phyloP scores from a whole-genome alignment of 1,140 invertebrate genomes.

The Penaeus vannamei region DNA sequence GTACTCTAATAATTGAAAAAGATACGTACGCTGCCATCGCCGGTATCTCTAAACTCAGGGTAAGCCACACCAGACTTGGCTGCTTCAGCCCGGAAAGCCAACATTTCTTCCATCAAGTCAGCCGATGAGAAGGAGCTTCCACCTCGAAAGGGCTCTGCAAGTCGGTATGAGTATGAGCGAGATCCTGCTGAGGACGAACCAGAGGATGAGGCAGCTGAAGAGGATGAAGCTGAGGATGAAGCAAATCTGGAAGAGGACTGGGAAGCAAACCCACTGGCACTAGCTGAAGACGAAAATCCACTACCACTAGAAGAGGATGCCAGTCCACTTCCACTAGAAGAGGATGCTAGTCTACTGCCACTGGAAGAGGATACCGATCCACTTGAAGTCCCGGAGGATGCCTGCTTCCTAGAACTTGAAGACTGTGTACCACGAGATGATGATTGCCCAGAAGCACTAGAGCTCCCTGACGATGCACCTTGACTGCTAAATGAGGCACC shows the following conservation, averaged over 20 bases:
- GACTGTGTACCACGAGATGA: neutral
- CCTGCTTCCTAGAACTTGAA: neutral
- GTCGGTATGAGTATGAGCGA: neutral
- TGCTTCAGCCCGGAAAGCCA: too few relatives aligned
- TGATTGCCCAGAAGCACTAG: conserved; percentile 9
- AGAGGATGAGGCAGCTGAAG: neutral
- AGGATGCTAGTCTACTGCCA: neutral
- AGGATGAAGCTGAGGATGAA: neutral
- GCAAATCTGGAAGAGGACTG: neutral
- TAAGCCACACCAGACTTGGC: too few relatives aligned
- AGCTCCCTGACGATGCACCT: neutral
- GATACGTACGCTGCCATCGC: too few relatives aligned
- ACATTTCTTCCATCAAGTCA: neutral
- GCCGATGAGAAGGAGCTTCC: neutral
- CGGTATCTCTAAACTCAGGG: too few relatives aligned
- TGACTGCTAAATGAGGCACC: neutral
- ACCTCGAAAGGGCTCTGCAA: neutral
- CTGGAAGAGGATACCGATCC: too few relatives aligned
- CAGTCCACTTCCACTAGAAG: neutral
- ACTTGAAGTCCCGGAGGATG: too few relatives aligned
- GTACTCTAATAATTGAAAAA: too few relatives aligned
- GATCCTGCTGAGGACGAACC: neutral
- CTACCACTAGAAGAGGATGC: neutral
- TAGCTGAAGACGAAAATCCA: neutral
- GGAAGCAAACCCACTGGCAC: neutral